Evolutionary conservation across 2,113 vertebrate species (phyloP).

Genomic region (Bagarius yarrelli): DNA sequence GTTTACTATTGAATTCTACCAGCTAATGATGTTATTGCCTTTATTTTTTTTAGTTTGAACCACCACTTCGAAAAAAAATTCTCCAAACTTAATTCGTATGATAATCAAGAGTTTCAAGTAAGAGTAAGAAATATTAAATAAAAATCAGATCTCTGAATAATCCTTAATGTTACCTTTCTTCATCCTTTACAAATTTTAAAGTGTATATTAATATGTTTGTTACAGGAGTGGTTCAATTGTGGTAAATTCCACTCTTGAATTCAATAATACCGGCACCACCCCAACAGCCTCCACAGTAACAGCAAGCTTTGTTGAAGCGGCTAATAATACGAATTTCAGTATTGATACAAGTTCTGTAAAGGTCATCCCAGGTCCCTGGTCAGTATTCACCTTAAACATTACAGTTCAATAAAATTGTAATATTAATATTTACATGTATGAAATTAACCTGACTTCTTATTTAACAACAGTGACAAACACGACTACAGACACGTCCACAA

Average conservation of each 20-base stretch:
- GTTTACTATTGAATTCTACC: too few relatives aligned
- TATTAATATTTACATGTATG: too few relatives aligned
- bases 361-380: too few relatives aligned
- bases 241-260: background rate
- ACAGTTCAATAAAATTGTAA: too few relatives aligned
- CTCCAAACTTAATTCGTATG: background rate
- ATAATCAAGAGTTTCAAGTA: background rate
- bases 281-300: background rate
- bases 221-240: slow-evolving; percentile 22
- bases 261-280: background rate
- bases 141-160: background rate
- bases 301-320: background rate
- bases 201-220: background rate
- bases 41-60: background rate
- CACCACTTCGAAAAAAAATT: background rate
- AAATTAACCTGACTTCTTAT: too few relatives aligned
- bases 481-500: background rate
- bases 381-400: too few relatives aligned
- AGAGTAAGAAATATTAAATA: background rate
- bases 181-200: background rate
- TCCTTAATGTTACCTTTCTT: background rate
- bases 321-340: too few relatives aligned
- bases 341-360: too few relatives aligned
- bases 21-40: too few relatives aligned
- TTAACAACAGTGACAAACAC: background rate